Evolutionary conservation across 2,888 invertebrate species (phyloP).

Genomic region (Plagodis pulveraria): DNA sequence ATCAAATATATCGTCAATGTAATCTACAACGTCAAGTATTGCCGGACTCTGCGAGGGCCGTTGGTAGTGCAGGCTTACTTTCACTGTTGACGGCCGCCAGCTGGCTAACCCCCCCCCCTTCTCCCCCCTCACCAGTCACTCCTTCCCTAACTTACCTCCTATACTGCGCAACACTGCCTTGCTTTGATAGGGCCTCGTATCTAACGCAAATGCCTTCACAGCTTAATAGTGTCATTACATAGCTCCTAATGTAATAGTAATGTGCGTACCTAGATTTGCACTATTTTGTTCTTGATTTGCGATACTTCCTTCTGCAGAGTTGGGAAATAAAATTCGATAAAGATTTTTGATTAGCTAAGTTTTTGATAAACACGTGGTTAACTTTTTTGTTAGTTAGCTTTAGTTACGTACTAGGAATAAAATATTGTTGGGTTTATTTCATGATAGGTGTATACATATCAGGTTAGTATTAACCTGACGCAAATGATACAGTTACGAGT

Average conservation of each 20-base stretch:
- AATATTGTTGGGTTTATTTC: too few species aligned
- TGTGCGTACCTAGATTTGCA: conserved; percentile 20
- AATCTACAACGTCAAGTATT: conserved; percentile 50
- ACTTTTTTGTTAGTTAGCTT: too few species aligned
- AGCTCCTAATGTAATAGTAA: conserved; percentile 29
- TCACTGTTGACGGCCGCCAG: conserved; percentile 82
- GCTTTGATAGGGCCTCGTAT: conserved; percentile 56
- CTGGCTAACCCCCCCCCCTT: conserved; percentile 58
- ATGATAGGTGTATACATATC: too few species aligned
- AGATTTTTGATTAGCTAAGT: background rate
- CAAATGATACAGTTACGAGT: too few species aligned
- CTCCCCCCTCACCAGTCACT: background rate
- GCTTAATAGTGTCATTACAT: conserved; percentile 8
- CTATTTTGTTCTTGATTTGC: conserved; percentile 18
- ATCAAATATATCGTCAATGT: conserved; percentile 40
- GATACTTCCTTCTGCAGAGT: conserved; percentile 7
- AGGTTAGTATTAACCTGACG: too few species aligned
- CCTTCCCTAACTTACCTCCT: conserved; percentile 40
- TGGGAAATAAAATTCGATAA: conserved; percentile 10
- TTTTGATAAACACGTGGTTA: too few species aligned
- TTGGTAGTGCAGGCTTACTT: conserved; percentile 66
- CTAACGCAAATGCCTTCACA: conserved; percentile 17
- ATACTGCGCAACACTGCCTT: conserved; percentile 74
- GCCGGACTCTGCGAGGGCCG: conserved; percentile 55
- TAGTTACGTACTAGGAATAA: too few species aligned